These are phyloP conservation scores for Hylaea fasciaria DNA, from an alignment of 2,888 invertebrate genomes.

Conservation along the genomic window DNA sequence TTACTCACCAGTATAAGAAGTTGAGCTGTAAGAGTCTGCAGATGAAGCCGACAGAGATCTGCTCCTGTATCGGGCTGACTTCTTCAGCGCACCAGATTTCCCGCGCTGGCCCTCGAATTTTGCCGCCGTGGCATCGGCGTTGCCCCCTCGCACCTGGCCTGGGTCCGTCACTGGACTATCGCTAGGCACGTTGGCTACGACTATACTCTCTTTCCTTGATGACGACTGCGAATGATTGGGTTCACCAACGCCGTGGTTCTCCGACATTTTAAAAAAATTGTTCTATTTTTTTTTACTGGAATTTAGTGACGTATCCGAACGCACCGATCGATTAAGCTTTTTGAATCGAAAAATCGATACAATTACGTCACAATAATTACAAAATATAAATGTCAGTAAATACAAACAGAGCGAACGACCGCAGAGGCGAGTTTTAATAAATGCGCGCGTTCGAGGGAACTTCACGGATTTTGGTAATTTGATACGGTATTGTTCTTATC, in stretches of 20 bases:
- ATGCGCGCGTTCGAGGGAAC: conserved; percentile 23
- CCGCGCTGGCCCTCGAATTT: conserved; percentile 78
- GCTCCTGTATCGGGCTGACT: conserved; percentile 94
- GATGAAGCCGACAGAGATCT: conserved; percentile 97
- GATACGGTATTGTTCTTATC: conserved; percentile 26
- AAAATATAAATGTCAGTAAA: conserved; percentile 41
- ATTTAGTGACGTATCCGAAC: conserved; percentile 7
- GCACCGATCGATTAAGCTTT: conserved; percentile 34
- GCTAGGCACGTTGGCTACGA: conserved; percentile 82
- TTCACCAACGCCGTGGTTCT: conserved; percentile 65
- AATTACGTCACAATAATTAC: conserved; percentile 41
- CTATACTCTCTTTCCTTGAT: conserved; percentile 73
- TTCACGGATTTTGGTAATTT: conserved; percentile 23
- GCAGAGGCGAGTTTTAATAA: conserved; percentile 33
- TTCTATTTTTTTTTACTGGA: conserved; percentile 23
- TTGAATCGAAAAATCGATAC: conserved; percentile 34
- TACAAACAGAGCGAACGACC: conserved; percentile 39
- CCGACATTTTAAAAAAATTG: conserved; percentile 64
- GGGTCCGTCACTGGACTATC: conserved; percentile 92
- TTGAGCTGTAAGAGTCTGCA: conserved; percentile 97
- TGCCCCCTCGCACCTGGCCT: conserved; percentile 84
- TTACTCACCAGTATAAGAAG: conserved; percentile 85
- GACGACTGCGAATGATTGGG: conserved; percentile 61
- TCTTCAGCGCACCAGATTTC: conserved; percentile 92
- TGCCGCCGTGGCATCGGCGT: conserved; percentile 67